Conservation (phyloP, 2,113 vertebrate genomes). For the Procavia capensis region DNA sequence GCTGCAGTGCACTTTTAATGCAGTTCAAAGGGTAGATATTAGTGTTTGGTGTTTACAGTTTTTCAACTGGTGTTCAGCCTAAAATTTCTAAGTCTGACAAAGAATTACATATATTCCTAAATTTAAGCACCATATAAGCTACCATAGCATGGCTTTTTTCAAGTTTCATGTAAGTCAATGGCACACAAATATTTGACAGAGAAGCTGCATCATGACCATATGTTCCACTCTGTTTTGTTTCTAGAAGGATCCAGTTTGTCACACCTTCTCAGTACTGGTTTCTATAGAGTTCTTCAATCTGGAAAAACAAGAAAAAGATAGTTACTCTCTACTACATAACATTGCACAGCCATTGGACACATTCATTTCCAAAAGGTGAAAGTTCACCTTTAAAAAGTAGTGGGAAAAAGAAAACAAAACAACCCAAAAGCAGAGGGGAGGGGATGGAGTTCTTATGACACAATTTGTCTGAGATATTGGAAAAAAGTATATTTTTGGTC, state of each 20-base stretch:
- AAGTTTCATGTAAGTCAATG: background rate
- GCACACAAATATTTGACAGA: background rate
- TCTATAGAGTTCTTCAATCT: background rate
- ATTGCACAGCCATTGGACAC: background rate
- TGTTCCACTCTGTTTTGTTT: background rate
- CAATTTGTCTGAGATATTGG: background rate
- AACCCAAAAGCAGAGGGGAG: no score
- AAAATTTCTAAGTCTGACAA: background rate
- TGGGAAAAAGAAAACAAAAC: no score
- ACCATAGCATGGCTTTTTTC: background rate
- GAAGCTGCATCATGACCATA: fast-evolving
- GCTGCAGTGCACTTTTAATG: background rate
- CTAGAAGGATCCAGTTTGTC: background rate
- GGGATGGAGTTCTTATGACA: no score
- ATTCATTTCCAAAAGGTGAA: background rate
- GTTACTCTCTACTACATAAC: fast-evolving
- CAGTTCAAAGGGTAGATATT: background rate
- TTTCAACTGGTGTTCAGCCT: background rate
- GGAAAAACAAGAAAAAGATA: background rate
- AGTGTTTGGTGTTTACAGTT: slow-evolving; percentile 27
- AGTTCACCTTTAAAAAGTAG: background rate
- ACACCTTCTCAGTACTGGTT: fast-evolving
- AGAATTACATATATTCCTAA: background rate
- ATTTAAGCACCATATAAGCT: background rate
- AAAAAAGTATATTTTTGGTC: background rate